Evolutionary conservation across 1,140 invertebrate genomes (phyloP), one percentile per base, ranked within the genome.

Genomic region (Ips nitidus): DNA sequence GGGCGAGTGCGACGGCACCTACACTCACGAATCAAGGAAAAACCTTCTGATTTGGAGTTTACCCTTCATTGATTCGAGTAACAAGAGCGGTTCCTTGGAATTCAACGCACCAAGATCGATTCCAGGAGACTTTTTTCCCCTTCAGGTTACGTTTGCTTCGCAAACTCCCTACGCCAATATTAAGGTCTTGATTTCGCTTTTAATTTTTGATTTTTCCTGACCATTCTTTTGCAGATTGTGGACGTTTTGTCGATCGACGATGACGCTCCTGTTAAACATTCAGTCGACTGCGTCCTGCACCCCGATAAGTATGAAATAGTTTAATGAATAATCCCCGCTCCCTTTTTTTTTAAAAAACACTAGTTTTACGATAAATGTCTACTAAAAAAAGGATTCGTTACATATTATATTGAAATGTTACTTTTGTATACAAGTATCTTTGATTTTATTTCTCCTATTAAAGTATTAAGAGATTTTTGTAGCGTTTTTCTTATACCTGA

Each of bases 271-370:
- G 92, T 95, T 0, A 95, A 94, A 78, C 92, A 89, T 86, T 95
- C 94, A 1, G 87, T 90, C 56, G 94, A 97, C 80, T 88, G 91
- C 65, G 82, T 89, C 73, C 89, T 98, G 80, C 90, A 90, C 79
- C 90, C 94, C 47, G 94, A 98, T 75, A 97, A 94, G 83, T 98
- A 97, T 82, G 94, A 98, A 87, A 93, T 98, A 80, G 90, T 93
- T 74, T 94, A 91, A 73, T 72, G 4, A 8, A 64, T 22, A 22
- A 22, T 22, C 22, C 22, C 22, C 22, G 22, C 22, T 22, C 22
- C 2, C 5, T 22, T 4, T 40, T 3, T 22, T 22, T 63, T 63
- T 42, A n/a, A n/a, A n/a, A 43, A 45, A 59, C 5, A 41, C 6
- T 62, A 42, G 22, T 56, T 64, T 39, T 52, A 58, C 58, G 22